A percentile compares a stretch with the other conserved stretches of the same genome.
phyloP scores from a whole-genome alignment of 2,113 vertebrate genomes.

The Gobius niger region DNA sequence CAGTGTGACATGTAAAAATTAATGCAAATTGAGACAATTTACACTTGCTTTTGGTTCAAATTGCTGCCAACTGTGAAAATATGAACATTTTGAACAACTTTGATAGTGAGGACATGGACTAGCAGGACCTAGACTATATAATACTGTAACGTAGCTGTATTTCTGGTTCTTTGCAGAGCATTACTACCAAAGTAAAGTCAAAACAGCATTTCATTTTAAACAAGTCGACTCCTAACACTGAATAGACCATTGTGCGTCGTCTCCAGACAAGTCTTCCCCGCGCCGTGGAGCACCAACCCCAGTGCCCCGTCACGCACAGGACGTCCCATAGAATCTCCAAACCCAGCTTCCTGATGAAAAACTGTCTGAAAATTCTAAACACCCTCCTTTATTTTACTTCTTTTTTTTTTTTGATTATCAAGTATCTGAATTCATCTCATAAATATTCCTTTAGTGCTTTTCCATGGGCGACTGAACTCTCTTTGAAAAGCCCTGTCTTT shows the following conservation, averaged over 20 bases:
- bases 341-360: not conserved
- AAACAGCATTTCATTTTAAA: not conserved
- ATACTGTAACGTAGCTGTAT: not conserved
- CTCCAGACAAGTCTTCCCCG: not conserved
- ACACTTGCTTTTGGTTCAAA: not conserved
- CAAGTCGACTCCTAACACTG: conserved; percentile 1
- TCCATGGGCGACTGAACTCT: conserved; percentile 26
- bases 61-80: not conserved
- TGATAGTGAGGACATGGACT: not conserved
- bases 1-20: not conserved
- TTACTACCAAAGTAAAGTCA: not conserved
- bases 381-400: not conserved
- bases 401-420: too few relatives aligned
- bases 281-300: conserved; percentile 2
- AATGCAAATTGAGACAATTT: not conserved
- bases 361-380: conserved; percentile 6
- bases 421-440: conserved; percentile 4
- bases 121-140: too few relatives aligned
- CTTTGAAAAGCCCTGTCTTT: conserved; percentile 21
- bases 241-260: conserved; percentile 7
- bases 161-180: not conserved
- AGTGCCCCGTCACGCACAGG: conserved; percentile 7
- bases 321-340: conserved; percentile 1
- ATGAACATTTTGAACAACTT: not conserved
- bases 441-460: conserved; percentile 6